Percentiles rank a stretch among this genome's conserved stretches.
These are phyloP conservation scores for Tursiops truncatus DNA, from an alignment of 2,113 vertebrate species.

Conservation along the genomic window DNA sequence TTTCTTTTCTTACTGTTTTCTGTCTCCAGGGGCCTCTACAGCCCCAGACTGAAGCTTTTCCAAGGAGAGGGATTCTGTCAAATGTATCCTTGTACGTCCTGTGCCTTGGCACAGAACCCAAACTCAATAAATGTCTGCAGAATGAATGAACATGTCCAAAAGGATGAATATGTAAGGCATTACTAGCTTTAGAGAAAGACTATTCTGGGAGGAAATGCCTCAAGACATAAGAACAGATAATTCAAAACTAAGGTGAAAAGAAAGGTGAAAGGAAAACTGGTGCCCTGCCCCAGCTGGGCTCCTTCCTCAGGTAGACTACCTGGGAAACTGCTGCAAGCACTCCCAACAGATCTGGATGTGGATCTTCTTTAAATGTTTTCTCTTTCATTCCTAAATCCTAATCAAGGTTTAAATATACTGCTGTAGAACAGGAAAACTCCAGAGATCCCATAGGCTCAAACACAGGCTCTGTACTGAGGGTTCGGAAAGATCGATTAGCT, in stretches of 20 bases:
- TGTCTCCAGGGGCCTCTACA: not conserved
- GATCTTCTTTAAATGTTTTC: not conserved
- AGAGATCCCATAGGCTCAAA: not conserved
- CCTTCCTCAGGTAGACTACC: not conserved
- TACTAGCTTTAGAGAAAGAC: not conserved
- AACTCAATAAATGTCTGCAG: not conserved
- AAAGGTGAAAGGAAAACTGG: not conserved
- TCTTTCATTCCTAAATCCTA: not conserved
- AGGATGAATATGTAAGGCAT: not conserved
- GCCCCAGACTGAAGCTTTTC: not conserved
- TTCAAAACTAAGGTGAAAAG: not conserved
- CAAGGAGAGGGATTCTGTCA: not conserved
- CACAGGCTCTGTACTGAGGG: not conserved
- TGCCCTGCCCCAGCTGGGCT: fast-evolving
- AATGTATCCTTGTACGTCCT: not conserved
- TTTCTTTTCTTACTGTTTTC: not conserved
- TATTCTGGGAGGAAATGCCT: not conserved
- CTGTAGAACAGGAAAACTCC: not conserved
- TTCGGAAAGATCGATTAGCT: not conserved
- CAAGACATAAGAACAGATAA: not conserved
- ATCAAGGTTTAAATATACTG: not conserved
- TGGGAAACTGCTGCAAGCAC: not conserved
- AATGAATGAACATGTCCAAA: not conserved
- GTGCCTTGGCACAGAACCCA: not conserved
- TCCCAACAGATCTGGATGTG: not conserved